These are phyloP conservation scores for Aphaenogaster rudis DNA, from an alignment of 1,140 invertebrate species.

Conservation along the genomic window DNA sequence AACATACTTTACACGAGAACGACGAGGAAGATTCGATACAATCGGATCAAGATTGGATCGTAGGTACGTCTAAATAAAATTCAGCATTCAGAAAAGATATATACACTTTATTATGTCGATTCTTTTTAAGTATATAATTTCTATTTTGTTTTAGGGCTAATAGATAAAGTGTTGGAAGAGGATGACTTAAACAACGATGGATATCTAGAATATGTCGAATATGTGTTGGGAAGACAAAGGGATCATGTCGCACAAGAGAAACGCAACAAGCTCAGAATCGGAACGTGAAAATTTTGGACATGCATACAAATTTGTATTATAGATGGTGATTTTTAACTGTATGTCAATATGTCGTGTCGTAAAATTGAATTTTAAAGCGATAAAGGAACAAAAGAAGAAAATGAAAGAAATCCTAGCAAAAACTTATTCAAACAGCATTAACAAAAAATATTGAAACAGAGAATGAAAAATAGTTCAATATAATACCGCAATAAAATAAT, in stretches of 20 bases:
- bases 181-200: slow-evolving; percentile 94
- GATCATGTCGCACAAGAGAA: slow-evolving; percentile 68
- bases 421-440: not conserved
- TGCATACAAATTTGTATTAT: not conserved
- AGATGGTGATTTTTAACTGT: not conserved
- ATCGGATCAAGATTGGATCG: slow-evolving; percentile 58
- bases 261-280: slow-evolving; percentile 57
- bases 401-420: not conserved
- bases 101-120: not conserved
- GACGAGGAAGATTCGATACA: slow-evolving; percentile 46
- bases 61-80: slow-evolving; percentile 59
- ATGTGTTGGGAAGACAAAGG: slow-evolving; percentile 88
- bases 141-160: slow-evolving; percentile 89
- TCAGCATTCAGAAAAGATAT: not conserved
- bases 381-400: not conserved
- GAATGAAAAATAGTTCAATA: not conserved
- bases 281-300: slow-evolving; percentile 40
- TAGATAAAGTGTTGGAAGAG: slow-evolving; percentile 92
- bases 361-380: not conserved
- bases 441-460: not conserved
- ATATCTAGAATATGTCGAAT: slow-evolving; percentile 94
- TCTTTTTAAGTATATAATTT: not conserved
- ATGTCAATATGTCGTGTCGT: not conserved
- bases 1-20: slow-evolving; percentile 89
- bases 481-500: too few relatives aligned